Evolutionary conservation across 1,140 invertebrate species (phyloP).

Genomic region (Heliconius congener): DNA sequence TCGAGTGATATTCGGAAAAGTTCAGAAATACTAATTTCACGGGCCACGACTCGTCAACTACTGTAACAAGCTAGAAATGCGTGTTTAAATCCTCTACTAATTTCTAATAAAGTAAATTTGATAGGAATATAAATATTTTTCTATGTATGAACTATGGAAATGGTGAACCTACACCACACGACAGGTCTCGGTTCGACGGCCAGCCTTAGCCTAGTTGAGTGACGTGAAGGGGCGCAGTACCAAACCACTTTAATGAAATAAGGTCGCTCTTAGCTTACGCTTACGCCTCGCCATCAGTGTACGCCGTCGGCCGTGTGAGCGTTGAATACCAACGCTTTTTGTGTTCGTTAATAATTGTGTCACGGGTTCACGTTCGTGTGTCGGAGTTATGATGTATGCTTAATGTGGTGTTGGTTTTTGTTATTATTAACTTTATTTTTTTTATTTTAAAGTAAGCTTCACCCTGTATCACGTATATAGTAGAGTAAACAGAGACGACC

Average conservation of each 20-base stretch:
- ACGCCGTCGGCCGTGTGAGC: conserved; percentile 19
- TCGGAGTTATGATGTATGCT: neutral
- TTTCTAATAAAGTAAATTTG: no score
- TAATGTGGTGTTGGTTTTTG: neutral
- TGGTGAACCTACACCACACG: conserved; percentile 32
- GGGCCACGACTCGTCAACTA: no score
- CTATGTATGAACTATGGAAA: neutral
- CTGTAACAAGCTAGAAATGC: no score
- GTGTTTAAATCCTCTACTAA: no score
- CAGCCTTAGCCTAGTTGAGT: conserved; percentile 73
- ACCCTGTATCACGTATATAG: no score
- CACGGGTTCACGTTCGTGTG: neutral
- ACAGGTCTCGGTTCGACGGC: conserved; percentile 58
- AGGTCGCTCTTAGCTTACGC: conserved; percentile 38
- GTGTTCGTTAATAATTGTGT: conserved; percentile 25
- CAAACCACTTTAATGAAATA: conserved; percentile 46
- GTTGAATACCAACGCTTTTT: conserved; percentile 28
- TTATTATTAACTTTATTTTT: neutral
- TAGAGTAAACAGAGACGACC: no score
- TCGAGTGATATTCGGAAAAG: no score
- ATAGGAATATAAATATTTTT: no score
- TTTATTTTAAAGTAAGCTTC: no score
- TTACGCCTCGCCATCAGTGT: neutral
- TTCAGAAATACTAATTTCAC: no score
- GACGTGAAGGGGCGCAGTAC: conserved; percentile 62